Evolutionary conservation across 2,113 vertebrate genomes (phyloP).

Genomic region (Maylandia zebra): DNA sequence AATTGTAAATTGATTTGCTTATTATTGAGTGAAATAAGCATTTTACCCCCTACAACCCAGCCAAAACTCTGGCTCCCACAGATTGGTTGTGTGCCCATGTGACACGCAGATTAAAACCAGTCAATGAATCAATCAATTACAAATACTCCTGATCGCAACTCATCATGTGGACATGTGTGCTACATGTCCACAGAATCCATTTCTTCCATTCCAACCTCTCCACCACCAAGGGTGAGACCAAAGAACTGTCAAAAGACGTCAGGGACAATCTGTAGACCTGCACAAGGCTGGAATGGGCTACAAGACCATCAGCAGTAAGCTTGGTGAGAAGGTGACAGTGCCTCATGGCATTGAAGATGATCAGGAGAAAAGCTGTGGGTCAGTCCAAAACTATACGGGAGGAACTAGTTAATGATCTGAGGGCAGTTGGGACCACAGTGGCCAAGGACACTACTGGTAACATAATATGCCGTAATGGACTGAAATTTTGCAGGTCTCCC

Average conservation of each 20-base stretch:
- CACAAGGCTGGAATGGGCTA: not conserved
- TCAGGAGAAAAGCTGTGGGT: not conserved
- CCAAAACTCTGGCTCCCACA: not conserved
- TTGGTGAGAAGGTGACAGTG: not conserved
- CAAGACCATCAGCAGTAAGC: not conserved
- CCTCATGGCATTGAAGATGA: not conserved
- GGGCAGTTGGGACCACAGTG: not conserved
- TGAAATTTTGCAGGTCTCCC: not conserved
- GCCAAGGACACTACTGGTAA: not conserved
- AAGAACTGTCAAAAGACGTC: not conserved
- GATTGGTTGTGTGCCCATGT: not conserved
- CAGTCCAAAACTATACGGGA: not conserved
- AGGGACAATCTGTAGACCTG: not conserved
- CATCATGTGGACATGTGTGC: not conserved
- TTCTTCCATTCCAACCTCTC: not conserved
- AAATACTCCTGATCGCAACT: not conserved
- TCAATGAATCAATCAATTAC: not conserved
- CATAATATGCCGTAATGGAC: not conserved
- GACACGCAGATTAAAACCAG: not conserved
- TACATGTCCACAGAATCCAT: not conserved
- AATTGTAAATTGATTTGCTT: not conserved
- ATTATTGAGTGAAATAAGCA: not conserved
- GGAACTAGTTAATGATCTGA: not conserved
- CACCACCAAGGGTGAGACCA: not conserved
- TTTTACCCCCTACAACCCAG: not conserved